Base-by-base conservation (phyloP, 2,797 vertebrate genomes). In the Cichlasoma orientale region DNA sequence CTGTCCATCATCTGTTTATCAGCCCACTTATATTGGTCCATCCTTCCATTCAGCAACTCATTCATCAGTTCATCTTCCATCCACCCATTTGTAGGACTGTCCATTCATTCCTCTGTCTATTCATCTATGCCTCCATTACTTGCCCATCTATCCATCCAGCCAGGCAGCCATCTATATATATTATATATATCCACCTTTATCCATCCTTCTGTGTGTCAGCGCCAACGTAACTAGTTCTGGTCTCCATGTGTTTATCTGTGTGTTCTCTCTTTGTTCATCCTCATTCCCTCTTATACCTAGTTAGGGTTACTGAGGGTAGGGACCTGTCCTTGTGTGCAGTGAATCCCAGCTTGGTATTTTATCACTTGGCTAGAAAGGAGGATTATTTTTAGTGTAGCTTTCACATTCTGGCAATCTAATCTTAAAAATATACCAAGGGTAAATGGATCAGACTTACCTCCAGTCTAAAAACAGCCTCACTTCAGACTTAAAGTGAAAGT, bases 351-450 rank as follows among this genome's bases (percentile, higher is more conserved):
- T 70, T 76, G 21, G 14, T 55, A n/a, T 76, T 83, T 72, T 61
- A 70, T 77, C 31, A 58, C 63, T 50, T 19, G 12, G 23, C 33
- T 57, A 18, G 52, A 75, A 80, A 76, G 47, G 47, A 59, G 61
- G 63, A 79, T 79, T 79, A 61, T 68, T 55, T 82, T 77, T 56
- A 68, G 38, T 5, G 16, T 53, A 56, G 56, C n/a, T 56, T 74
- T 27, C 27, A 78, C 21, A 73, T 33, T 73, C 31, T 52, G 33
- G 36, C 25, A 75, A 59, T 56, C 56, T 72, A 36, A 69, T 58
- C 66, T 76, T 44, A 63, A 54, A 71, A 68, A 68, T 31, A 56
- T 44, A 72, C 13, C n/a, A 72, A 25, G 25, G 47, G 50, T 59
- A 75, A 59, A 69, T 52, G 21, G 53, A 75, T 70, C 25, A 61